Percentiles rank a stretch among this genome's conserved stretches.
These are phyloP conservation scores for Plebejus argus DNA, from an alignment of 2,888 invertebrate species.

Conservation along the genomic window DNA sequence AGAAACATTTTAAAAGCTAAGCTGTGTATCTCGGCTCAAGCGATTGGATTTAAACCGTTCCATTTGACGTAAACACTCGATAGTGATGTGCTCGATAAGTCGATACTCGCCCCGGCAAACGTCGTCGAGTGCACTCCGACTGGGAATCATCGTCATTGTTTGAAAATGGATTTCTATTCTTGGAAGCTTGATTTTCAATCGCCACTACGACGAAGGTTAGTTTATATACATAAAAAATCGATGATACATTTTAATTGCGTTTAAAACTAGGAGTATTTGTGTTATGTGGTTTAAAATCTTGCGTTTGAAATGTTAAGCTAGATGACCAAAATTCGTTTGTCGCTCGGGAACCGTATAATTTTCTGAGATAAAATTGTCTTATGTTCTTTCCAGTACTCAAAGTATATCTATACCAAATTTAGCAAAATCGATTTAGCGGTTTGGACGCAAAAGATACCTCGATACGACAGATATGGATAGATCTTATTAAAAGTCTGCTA, in stretches of 20 bases:
- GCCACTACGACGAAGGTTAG: neutral
- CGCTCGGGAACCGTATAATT: too few relatives aligned
- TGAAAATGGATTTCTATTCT: constrained; percentile 19
- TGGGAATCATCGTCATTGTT: constrained; percentile 22
- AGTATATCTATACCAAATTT: too few relatives aligned
- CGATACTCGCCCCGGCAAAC: neutral
- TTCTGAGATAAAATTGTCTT: too few relatives aligned
- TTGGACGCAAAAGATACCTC: too few relatives aligned
- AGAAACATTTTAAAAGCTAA: constrained; percentile 20
- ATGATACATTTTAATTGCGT: neutral
- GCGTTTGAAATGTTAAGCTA: too few relatives aligned
- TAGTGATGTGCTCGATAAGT: constrained; percentile 26
- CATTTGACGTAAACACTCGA: constrained; percentile 27
- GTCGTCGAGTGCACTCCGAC: constrained; percentile 7
- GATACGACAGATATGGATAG: too few relatives aligned
- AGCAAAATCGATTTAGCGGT: too few relatives aligned
- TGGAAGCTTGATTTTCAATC: neutral
- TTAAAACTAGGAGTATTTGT: too few relatives aligned
- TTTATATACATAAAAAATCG: neutral
- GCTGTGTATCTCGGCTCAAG: constrained; percentile 6
- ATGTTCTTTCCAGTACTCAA: too few relatives aligned
- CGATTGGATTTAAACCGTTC: constrained; percentile 27
- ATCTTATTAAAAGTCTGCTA: neutral
- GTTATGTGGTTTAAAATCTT: too few relatives aligned
- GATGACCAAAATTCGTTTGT: too few relatives aligned